Percentiles rank a stretch among this genome's conserved stretches.
phyloP scores from a whole-genome alignment of 2,797 vertebrate genomes.

The Gymnothorax javanicus region DNA sequence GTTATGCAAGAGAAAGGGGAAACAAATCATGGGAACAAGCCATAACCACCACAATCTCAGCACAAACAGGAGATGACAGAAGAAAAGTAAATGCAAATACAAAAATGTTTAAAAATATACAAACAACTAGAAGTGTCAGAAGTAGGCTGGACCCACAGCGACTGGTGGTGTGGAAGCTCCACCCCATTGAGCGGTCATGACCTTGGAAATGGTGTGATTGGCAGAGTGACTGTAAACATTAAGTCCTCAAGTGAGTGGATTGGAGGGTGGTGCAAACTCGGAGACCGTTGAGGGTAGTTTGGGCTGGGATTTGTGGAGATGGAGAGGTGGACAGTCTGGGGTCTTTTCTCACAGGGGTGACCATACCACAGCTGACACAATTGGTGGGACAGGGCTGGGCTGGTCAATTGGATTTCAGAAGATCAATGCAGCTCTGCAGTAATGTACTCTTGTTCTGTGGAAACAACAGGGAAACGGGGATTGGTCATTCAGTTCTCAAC shows the following conservation, averaged over 20 bases:
- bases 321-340: not conserved
- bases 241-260: not conserved
- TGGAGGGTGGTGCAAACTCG: not conserved
- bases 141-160: not conserved
- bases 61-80: not conserved
- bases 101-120: not conserved
- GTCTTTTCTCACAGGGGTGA: not conserved
- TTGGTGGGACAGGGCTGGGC: not conserved
- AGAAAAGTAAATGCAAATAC: not conserved
- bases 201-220: not conserved
- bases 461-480: not conserved
- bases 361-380: not conserved
- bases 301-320: not conserved
- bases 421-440: not conserved
- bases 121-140: not conserved
- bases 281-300: not conserved
- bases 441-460: not conserved
- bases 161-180: not conserved
- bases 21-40: not conserved
- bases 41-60: not conserved
- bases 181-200: not conserved
- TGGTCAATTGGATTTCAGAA: not conserved
- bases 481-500: no score
- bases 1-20: not conserved
- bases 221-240: not conserved